phyloP scores from a whole-genome alignment of 2,113 vertebrate genomes.

The Australoheros scitulus region DNA sequence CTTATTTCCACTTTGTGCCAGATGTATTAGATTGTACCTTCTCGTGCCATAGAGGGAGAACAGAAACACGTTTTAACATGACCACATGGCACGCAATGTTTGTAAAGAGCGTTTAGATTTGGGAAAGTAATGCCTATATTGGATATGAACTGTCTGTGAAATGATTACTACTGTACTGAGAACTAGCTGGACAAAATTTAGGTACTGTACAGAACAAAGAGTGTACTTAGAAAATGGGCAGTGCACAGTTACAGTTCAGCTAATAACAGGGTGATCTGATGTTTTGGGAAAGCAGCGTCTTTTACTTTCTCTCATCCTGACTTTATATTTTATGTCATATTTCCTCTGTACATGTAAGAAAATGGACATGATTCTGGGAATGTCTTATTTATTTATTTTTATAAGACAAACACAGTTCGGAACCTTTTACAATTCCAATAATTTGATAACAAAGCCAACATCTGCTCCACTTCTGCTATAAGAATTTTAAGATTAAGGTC shows the following conservation, averaged over 20 bases:
- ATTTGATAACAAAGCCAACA: slow-evolving; percentile 8
- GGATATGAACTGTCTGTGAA: not conserved
- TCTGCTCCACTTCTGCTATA: not conserved
- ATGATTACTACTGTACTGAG: not conserved
- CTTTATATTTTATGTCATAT: not conserved
- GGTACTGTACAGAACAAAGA: not conserved
- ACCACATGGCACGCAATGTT: not conserved
- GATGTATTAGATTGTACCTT: slow-evolving; percentile 50
- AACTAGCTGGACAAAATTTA: not conserved
- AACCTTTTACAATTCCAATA: slow-evolving; percentile 5
- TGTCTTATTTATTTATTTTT: not conserved
- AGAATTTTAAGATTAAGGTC: slow-evolving; percentile 46
- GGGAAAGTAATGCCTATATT: not conserved
- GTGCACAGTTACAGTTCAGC: not conserved
- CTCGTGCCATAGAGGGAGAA: not conserved
- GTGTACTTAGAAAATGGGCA: not conserved
- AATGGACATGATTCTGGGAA: not conserved
- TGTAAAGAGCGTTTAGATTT: not conserved
- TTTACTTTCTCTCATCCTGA: not conserved
- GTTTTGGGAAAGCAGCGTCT: not conserved
- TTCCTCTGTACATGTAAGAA: not conserved
- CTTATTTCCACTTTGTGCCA: slow-evolving; percentile 49
- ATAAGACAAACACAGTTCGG: not conserved
- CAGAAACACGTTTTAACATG: slow-evolving; percentile 21
- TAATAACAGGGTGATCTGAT: not conserved